These are phyloP conservation scores for Drosophila varians DNA, from an alignment of 1,140 invertebrate genomes.

Conservation along the genomic window DNA sequence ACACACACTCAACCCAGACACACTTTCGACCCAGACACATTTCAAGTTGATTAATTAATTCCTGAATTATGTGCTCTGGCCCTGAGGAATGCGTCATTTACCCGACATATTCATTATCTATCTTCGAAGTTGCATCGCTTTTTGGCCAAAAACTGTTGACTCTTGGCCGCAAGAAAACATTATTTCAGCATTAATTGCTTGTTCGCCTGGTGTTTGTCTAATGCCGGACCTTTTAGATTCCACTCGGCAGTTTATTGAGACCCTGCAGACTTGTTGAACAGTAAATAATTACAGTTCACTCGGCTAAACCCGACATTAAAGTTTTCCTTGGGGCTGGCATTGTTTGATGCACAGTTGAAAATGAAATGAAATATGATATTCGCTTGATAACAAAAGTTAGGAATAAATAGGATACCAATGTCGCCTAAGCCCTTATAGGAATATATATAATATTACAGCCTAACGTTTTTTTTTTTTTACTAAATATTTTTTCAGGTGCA, in stretches of 20 bases:
- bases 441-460: too few species aligned
- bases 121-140: constrained; percentile 1
- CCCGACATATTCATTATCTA: constrained; percentile 33
- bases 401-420: too few species aligned
- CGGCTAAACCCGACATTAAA: constrained; percentile 6
- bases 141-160: constrained; percentile 20
- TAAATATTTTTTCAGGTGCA: background rate
- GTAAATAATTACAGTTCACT: constrained; percentile 59
- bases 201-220: constrained; percentile 32
- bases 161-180: constrained; percentile 30
- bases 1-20: background rate
- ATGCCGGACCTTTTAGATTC: constrained; percentile 33
- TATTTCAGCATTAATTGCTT: constrained; percentile 56
- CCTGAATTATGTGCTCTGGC: constrained; percentile 39
- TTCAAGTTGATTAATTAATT: constrained; percentile 65
- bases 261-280: constrained; percentile 57
- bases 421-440: too few species aligned
- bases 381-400: too few species aligned
- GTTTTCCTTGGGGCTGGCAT: background rate
- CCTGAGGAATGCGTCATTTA: constrained; percentile 37
- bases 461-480: too few species aligned
- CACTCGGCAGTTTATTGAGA: constrained; percentile 36
- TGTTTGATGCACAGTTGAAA: background rate
- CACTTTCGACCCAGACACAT: constrained; percentile 26
- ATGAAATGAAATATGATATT: background rate